Evolutionary conservation across 2,888 invertebrate genomes (phyloP).

Genomic region (Portevinia maculata): DNA sequence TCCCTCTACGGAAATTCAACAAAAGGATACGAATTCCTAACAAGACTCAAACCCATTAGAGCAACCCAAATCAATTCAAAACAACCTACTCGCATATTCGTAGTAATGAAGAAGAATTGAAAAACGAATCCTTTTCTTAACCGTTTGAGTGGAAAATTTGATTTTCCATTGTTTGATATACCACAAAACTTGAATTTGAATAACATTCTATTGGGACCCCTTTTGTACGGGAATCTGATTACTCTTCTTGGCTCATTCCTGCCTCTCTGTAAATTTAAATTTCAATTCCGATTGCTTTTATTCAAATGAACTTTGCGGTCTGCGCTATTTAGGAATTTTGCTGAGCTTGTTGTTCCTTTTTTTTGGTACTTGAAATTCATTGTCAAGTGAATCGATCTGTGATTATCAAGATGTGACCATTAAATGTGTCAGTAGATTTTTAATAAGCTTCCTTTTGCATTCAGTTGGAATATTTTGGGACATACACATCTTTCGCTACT

Average conservation of each 20-base stretch:
- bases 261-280: background rate
- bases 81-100: background rate
- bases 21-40: constrained; percentile 4
- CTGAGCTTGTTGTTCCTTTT: constrained; percentile 11
- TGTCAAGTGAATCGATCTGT: constrained; percentile 40
- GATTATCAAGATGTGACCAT: background rate
- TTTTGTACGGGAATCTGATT: constrained; percentile 12
- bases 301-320: constrained; percentile 30
- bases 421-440: constrained; percentile 13
- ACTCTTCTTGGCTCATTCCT: background rate
- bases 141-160: constrained; percentile 32
- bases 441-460: constrained; percentile 11
- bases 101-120: background rate
- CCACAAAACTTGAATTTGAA: background rate
- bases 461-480: background rate
- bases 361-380: constrained; percentile 21
- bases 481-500: no score
- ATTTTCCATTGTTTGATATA: constrained; percentile 18
- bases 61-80: background rate
- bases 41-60: background rate
- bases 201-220: background rate
- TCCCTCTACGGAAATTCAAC: background rate
- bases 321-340: constrained; percentile 13
- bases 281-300: constrained; percentile 25
- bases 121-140: constrained; percentile 12